phyloP scores from a whole-genome alignment of 1,140 invertebrate genomes.

The Drosophila sp. region DNA sequence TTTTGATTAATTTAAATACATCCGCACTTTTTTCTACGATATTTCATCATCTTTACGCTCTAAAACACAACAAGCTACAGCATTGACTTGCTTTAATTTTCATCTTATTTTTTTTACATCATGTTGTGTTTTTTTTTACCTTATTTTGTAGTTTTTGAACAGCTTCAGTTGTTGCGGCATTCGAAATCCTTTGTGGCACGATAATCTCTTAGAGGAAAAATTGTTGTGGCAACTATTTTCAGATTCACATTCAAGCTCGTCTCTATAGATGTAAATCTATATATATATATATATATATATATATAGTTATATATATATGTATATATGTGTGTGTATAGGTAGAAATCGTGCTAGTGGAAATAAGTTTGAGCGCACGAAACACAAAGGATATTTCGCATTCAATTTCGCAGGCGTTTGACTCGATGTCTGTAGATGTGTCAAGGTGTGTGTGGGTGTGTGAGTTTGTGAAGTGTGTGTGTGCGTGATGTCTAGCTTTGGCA shows the following conservation, averaged over 20 bases:
- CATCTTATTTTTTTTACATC: neutral
- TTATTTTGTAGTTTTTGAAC: neutral
- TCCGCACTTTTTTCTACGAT: slow-evolving; percentile 1
- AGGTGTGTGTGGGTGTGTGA: slow-evolving; percentile 2
- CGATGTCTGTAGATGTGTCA: slow-evolving; percentile 47
- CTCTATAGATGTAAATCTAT: slow-evolving; percentile 5
- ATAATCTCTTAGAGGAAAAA: slow-evolving; percentile 69
- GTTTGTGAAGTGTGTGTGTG: slow-evolving; percentile 2
- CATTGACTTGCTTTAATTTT: neutral
- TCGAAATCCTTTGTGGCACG: slow-evolving; percentile 68
- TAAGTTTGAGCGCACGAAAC: slow-evolving; percentile 59
- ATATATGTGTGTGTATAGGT: slow-evolving; percentile 8
- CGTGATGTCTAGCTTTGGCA: neutral
- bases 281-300: slow-evolving; percentile 10
- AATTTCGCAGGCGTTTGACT: slow-evolving; percentile 78
- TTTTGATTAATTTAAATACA: slow-evolving; percentile 72
- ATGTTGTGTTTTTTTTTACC: too few species aligned
- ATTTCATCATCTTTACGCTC: neutral
- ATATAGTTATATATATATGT: neutral
- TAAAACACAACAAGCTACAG: neutral
- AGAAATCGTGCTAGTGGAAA: slow-evolving; percentile 33
- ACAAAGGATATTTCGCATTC: slow-evolving; percentile 79
- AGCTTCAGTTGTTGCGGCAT: slow-evolving; percentile 33
- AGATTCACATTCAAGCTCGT: slow-evolving; percentile 18
- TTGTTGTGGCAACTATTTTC: slow-evolving; percentile 75